These are phyloP conservation scores for Bergia sp. DNA, from an alignment of 92 coral and sea anemone genomes.

Conservation along the genomic window DNA sequence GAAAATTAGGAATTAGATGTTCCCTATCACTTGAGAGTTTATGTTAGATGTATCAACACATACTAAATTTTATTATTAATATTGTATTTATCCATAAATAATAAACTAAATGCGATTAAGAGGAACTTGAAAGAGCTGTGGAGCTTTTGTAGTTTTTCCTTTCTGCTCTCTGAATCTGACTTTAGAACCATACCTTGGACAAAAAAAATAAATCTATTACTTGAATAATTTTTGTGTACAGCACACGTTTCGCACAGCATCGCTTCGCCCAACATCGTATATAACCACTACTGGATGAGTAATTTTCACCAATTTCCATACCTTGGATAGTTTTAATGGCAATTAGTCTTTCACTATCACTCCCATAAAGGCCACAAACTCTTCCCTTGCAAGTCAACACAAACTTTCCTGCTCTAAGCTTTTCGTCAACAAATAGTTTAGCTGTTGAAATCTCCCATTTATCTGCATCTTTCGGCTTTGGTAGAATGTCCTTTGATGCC, in stretches of 20 bases:
- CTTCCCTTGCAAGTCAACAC: conserved; percentile 22
- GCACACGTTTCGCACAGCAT: too few relatives aligned
- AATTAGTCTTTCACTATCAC: not conserved
- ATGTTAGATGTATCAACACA: too few relatives aligned
- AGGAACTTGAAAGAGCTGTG: not conserved
- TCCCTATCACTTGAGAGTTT: too few relatives aligned
- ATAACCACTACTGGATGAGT: not conserved
- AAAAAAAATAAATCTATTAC: too few relatives aligned
- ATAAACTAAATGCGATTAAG: not conserved
- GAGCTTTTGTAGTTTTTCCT: not conserved
- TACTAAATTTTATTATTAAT: not conserved
- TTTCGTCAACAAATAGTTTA: conserved; percentile 15
- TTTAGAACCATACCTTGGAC: not conserved
- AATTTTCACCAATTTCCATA: not conserved
- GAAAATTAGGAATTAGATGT: too few relatives aligned
- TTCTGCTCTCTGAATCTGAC: too few relatives aligned
- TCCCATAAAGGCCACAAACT: not conserved
- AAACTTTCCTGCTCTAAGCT: conserved; percentile 15
- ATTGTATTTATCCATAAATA: not conserved
- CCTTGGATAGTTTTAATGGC: conserved; percentile 22
- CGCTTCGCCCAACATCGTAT: too few relatives aligned
- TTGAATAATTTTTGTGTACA: too few relatives aligned
- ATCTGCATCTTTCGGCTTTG: not conserved
- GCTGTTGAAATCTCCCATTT: conserved; percentile 20
- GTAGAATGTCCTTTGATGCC: not conserved